phyloP scores from a whole-genome alignment of 2,888 invertebrate species.

The Lasioglossum morio region DNA sequence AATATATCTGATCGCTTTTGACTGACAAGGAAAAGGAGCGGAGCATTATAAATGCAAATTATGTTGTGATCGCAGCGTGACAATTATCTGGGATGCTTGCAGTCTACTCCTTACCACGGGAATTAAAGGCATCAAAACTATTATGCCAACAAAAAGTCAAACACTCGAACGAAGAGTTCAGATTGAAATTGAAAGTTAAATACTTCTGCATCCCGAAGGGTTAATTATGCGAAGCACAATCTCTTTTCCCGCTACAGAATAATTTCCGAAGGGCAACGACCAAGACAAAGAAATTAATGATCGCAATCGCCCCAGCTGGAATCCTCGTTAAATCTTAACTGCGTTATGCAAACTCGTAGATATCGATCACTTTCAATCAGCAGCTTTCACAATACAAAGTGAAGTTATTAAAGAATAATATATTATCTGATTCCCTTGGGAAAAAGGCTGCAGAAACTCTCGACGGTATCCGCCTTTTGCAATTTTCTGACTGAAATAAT shows the following conservation, averaged over 20 bases:
- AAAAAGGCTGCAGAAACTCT: not conserved
- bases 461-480: constrained; percentile 17
- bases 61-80: not conserved
- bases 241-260: not conserved
- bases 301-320: not conserved
- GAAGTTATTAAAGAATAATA: constrained; percentile 8
- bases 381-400: constrained; percentile 17
- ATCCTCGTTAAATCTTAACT: constrained; percentile 4
- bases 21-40: constrained; percentile 10
- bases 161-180: not conserved
- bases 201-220: not conserved
- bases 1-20: constrained; percentile 25
- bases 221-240: not conserved
- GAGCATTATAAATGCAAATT: constrained; percentile 27
- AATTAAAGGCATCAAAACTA: not conserved
- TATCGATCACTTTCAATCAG: constrained; percentile 4
- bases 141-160: not conserved
- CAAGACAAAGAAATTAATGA: constrained; percentile 22
- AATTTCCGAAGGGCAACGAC: not conserved
- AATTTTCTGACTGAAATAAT: constrained; percentile 47
- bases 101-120: not conserved
- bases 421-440: constrained; percentile 1
- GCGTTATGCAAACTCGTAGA: not conserved
- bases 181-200: not conserved
- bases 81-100: not conserved